Conservation (phyloP, 2,888 invertebrate genomes). For the Melanophora roralis region DNA sequence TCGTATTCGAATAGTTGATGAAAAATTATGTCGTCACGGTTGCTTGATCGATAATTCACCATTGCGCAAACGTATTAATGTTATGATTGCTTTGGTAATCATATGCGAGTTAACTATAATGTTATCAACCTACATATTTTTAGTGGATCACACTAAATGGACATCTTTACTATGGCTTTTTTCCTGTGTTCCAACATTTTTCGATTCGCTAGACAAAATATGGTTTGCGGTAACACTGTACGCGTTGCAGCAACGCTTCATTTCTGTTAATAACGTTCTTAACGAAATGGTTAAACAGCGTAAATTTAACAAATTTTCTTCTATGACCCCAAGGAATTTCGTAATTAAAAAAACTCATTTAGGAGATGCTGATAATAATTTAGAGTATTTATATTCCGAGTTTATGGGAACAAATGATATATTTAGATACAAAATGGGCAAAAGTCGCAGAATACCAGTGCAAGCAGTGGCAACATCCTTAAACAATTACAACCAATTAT, state of each 20-base stretch:
- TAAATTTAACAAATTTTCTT: constrained; percentile 65
- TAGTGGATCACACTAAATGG: constrained; percentile 70
- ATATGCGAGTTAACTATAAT: constrained; percentile 70
- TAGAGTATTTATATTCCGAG: constrained; percentile 69
- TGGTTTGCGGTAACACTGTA: constrained; percentile 75
- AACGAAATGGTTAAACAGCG: constrained; percentile 70
- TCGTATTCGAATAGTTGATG: constrained; percentile 73
- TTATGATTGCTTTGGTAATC: constrained; percentile 70
- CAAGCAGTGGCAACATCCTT: constrained; percentile 10
- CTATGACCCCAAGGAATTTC: background rate
- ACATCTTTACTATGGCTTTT: constrained; percentile 71
- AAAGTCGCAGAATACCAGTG: constrained; percentile 43
- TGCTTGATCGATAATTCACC: constrained; percentile 69
- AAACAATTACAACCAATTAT: constrained; percentile 43
- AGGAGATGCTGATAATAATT: constrained; percentile 62
- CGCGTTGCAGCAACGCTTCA: constrained; percentile 73
- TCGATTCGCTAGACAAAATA: constrained; percentile 75
- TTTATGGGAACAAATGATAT: constrained; percentile 57
- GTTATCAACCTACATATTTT: constrained; percentile 68
- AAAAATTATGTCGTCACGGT: constrained; percentile 71
- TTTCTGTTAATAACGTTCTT: constrained; percentile 65
- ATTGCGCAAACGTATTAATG: constrained; percentile 68
- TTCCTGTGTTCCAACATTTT: constrained; percentile 72
- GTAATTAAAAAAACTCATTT: constrained; percentile 1
- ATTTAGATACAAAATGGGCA: constrained; percentile 37